These are phyloP conservation scores for Mesitornis unicolor DNA, from an alignment of 2,113 vertebrate genomes.

Conservation along the genomic window DNA sequence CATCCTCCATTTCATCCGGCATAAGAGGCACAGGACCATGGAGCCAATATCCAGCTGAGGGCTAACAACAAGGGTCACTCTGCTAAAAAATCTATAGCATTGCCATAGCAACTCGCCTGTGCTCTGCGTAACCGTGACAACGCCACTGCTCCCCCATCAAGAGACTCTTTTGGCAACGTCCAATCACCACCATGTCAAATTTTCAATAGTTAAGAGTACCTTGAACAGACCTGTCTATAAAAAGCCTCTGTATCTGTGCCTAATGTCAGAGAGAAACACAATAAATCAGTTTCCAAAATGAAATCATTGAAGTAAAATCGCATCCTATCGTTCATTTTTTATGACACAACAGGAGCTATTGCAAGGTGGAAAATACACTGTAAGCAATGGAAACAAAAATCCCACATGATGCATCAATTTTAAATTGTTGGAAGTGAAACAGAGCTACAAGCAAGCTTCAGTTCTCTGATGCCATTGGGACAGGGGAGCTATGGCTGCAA, in stretches of 20 bases:
- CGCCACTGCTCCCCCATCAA: not conserved
- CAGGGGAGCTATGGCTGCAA: not conserved
- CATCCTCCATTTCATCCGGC: not conserved
- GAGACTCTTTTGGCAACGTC: not conserved
- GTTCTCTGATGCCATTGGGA: not conserved
- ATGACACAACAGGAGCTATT: not conserved
- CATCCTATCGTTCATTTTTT: not conserved
- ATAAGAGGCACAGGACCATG: not conserved
- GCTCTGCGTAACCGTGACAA: constrained; percentile 2
- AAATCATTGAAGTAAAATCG: not conserved
- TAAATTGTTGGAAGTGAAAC: not conserved
- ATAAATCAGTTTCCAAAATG: not conserved
- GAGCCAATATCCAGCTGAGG: not conserved
- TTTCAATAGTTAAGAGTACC: not conserved
- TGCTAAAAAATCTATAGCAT: not conserved
- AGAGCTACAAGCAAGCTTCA: not conserved
- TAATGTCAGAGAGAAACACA: not conserved
- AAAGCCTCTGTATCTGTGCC: not conserved
- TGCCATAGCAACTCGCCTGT: not conserved
- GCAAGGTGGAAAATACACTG: not conserved
- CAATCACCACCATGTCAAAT: not conserved
- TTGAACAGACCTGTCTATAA: not conserved
- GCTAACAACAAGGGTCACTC: not conserved
- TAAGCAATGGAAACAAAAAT: not conserved
- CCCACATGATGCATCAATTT: not conserved